phyloP scores from a whole-genome alignment of 1,140 invertebrate species.

The Zophobas morio region DNA sequence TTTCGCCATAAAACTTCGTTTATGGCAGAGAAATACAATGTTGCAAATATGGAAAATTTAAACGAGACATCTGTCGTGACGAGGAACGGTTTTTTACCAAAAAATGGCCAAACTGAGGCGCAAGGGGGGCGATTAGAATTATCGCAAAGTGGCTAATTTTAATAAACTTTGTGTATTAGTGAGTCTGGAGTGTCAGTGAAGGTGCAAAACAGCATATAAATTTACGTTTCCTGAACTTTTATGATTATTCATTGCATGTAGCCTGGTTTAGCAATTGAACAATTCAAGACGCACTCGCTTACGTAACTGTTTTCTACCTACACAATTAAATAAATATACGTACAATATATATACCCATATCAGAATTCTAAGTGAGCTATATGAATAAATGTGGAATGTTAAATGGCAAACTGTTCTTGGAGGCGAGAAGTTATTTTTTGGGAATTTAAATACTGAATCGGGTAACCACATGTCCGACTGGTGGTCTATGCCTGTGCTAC shows the following conservation, averaged over 20 bases:
- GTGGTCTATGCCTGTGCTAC: not conserved
- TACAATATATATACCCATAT: constrained; percentile 33
- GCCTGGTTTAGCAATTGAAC: constrained; percentile 32
- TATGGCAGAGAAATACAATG: constrained; percentile 14
- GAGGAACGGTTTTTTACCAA: constrained; percentile 17
- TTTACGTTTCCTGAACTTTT: constrained; percentile 33
- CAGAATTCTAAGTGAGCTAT: constrained; percentile 30
- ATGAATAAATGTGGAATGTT: constrained; percentile 42
- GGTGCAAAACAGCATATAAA: constrained; percentile 40
- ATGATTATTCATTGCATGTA: constrained; percentile 42
- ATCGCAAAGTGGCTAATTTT: constrained; percentile 26
- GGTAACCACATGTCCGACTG: no score
- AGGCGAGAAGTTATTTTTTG: constrained; percentile 17
- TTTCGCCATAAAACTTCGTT: constrained; percentile 9
- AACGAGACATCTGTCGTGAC: constrained; percentile 11
- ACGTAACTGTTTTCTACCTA: constrained; percentile 38
- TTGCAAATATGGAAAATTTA: constrained; percentile 16
- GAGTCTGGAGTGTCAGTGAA: constrained; percentile 29
- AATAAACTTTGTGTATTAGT: constrained; percentile 41
- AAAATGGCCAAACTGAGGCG: not conserved
- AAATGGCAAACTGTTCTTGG: constrained; percentile 1
- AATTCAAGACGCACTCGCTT: constrained; percentile 42
- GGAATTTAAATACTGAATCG: not conserved
- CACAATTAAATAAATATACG: constrained; percentile 31
- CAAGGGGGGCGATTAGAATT: constrained; percentile 1